A percentile compares a stretch with the other conserved stretches of the same genome.
These are phyloP conservation scores for Drosophila tsacasi DNA, from an alignment of 1,140 invertebrate species.

Conservation along the genomic window DNA sequence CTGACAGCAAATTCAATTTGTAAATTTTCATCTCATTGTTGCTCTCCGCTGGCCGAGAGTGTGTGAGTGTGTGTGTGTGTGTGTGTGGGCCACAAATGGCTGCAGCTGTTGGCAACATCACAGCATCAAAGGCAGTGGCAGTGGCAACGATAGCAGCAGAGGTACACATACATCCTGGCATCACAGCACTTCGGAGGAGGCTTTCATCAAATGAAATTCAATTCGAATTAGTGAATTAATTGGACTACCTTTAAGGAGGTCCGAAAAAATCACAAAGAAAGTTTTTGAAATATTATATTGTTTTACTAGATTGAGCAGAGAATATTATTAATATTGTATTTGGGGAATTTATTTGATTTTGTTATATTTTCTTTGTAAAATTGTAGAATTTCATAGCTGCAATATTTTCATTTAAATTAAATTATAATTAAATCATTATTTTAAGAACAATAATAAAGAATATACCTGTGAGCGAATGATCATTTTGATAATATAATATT, in stretches of 20 bases:
- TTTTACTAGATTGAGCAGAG: neutral
- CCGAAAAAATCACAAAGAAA: neutral
- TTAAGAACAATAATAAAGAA: too few species aligned
- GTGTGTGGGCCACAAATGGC: slow-evolving; percentile 48
- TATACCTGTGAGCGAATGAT: too few species aligned
- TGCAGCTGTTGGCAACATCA: slow-evolving; percentile 75
- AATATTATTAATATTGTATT: neutral
- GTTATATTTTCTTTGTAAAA: neutral
- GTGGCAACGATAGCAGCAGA: slow-evolving; percentile 9
- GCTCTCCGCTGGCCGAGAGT: slow-evolving; percentile 34
- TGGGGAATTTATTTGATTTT: neutral
- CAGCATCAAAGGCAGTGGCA: slow-evolving; percentile 35
- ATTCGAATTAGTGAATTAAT: slow-evolving; percentile 38
- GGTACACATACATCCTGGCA: slow-evolving; percentile 12
- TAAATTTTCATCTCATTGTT: slow-evolving; percentile 66
- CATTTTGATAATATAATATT: too few species aligned
- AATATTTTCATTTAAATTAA: too few species aligned
- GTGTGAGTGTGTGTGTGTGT: slow-evolving; percentile 10
- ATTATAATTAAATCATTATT: too few species aligned
- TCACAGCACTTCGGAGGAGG: slow-evolving; percentile 1
- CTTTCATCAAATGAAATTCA: slow-evolving; percentile 20
- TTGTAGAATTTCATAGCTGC: too few species aligned
- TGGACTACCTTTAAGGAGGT: slow-evolving; percentile 1
- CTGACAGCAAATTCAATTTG: slow-evolving; percentile 82
- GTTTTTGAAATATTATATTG: neutral